Conservation (phyloP, 2,113 vertebrate species). For the Marmota monax region DNA sequence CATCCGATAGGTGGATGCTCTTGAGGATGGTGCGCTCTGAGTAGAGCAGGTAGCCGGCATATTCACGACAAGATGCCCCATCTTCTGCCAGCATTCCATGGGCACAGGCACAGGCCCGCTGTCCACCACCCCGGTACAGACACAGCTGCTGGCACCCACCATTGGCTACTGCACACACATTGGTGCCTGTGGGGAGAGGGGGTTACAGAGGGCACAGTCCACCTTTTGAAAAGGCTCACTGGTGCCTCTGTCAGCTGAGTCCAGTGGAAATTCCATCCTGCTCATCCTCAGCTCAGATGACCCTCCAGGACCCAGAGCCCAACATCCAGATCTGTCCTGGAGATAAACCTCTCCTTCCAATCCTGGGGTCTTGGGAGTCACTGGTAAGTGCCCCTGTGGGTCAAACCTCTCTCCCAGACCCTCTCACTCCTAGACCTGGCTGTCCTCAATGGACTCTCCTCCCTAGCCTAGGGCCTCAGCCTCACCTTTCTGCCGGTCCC, state of each 20-base stretch:
- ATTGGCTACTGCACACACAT: constrained; percentile 94
- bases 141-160: constrained; percentile 97
- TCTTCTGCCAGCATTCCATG: constrained; percentile 97
- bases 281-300: neutral
- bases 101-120: constrained; percentile 95
- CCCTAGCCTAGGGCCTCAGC: neutral
- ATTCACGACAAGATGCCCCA: constrained; percentile 93
- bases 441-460: neutral
- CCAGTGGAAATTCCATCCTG: fast-evolving
- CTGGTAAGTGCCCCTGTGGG: neutral
- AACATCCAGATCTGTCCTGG: neutral
- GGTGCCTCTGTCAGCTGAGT: neutral
- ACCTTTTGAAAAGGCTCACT: neutral
- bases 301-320: no score
- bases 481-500: constrained; percentile 94
- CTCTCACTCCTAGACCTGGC: neutral
- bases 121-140: constrained; percentile 91
- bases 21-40: constrained; percentile 98
- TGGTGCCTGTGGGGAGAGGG: constrained; percentile 90
- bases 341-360: neutral
- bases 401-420: fast-evolving
- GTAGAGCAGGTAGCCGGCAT: constrained; percentile 97
- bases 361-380: neutral
- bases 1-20: constrained; percentile 97
- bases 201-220: neutral